Conservation (phyloP, 2,113 vertebrate genomes). For the Lasiurus borealis region DNA sequence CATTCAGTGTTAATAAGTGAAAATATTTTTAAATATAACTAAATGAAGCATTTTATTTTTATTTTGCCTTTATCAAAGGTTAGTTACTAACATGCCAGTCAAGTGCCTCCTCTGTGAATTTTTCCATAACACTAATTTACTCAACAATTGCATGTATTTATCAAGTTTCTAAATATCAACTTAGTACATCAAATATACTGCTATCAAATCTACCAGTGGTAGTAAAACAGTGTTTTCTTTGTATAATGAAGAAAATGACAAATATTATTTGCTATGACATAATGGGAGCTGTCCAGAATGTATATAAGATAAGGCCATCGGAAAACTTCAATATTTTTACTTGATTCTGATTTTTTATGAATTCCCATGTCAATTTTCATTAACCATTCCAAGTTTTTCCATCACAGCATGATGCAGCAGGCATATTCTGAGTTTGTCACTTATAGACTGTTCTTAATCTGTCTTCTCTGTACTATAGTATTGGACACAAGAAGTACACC, state of each 20-base stretch:
- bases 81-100: conserved; percentile 84
- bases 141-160: conserved; percentile 24
- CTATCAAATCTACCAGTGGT: not conserved
- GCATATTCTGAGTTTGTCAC: conserved; percentile 40
- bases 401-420: not conserved
- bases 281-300: not conserved
- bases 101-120: conserved; percentile 86
- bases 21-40: conserved; percentile 53
- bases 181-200: not conserved
- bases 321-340: conserved; percentile 33
- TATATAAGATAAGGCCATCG: conserved; percentile 30
- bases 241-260: conserved; percentile 50
- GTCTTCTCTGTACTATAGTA: conserved; percentile 21
- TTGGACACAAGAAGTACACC: not conserved
- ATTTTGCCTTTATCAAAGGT: conserved; percentile 85
- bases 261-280: conserved; percentile 31
- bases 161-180: conserved; percentile 37
- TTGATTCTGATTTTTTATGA: conserved; percentile 38
- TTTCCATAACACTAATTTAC: conserved; percentile 43
- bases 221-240: not conserved
- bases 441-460: conserved; percentile 46
- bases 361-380: conserved; percentile 55
- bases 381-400: not conserved
- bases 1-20: conserved; percentile 59
- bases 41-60: conserved; percentile 56